Conservation (phyloP, 2,888 invertebrate genomes). For the Lordiphosa fenestrarum region DNA sequence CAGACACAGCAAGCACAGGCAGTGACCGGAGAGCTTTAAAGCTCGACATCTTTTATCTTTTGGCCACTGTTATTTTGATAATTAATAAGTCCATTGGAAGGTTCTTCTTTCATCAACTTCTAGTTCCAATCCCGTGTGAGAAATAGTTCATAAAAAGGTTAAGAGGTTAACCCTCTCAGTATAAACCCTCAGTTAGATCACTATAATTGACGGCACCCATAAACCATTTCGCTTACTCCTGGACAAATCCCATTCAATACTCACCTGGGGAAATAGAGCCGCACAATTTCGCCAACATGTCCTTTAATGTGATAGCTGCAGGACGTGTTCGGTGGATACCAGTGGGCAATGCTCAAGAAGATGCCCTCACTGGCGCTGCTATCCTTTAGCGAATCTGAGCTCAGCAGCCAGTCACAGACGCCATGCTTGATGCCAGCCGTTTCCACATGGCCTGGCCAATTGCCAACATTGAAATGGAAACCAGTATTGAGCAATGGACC, state of each 20-base stretch:
- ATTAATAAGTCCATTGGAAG: too few species aligned
- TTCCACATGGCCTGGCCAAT: slow-evolving; percentile 96
- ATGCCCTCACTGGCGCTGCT: slow-evolving; percentile 92
- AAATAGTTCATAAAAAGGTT: too few species aligned
- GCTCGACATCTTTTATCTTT: too few species aligned
- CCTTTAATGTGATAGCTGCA: slow-evolving; percentile 95
- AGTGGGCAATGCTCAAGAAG: slow-evolving; percentile 94
- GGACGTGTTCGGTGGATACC: slow-evolving; percentile 96
- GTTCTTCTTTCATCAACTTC: too few species aligned
- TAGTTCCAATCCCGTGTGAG: too few species aligned
- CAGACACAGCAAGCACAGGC: too few species aligned
- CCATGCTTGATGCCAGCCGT: slow-evolving; percentile 92
- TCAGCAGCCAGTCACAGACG: slow-evolving; percentile 93
- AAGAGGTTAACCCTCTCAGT: too few species aligned
- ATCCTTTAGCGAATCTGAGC: slow-evolving; percentile 88
- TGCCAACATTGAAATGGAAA: slow-evolving; percentile 96
- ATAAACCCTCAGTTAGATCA: too few species aligned
- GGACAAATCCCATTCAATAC: slow-evolving; percentile 18
- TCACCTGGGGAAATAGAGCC: slow-evolving; percentile 93
- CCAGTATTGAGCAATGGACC: slow-evolving; percentile 95
- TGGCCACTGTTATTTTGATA: too few species aligned
- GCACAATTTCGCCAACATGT: slow-evolving; percentile 91
- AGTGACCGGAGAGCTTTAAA: too few species aligned
- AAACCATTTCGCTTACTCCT: too few species aligned
- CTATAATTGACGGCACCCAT: too few species aligned